Evolutionary conservation across 23 tunicate species (phyloP), one percentile per base, ranked within the genome.

Genomic region (Oikopleura dioica): DNA sequence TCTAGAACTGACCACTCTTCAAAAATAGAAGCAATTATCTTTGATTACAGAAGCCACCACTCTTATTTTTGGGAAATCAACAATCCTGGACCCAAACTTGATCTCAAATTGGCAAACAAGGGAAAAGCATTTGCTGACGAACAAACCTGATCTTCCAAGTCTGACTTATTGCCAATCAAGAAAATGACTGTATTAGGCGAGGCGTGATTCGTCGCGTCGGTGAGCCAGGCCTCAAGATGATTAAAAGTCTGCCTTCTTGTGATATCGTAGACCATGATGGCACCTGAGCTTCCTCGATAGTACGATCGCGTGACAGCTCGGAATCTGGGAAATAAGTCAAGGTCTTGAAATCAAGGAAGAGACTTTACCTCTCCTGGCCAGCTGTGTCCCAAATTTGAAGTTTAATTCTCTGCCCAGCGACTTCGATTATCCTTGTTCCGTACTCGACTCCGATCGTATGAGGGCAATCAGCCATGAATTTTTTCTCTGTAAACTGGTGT

Each of bases 381-480:
- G 97, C 97, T 16, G 97, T 91, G 69, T 91, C 97, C 97, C 97
- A 91, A 32, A 91, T 91, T 51, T 91, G 97, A 38, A 91, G 78
- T 78, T 91, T 91, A 5, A 91, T 91, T 76, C 85, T 91, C 36
- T 91, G 97, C 1, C 97, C 97, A 0, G 97, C 85, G 16, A 91
- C 97, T 76, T 91, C 97, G 78, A 91, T 91, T 37, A 91, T 91
- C 67, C 97, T 50, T 30, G 97, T 91, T 78, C 97, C 97, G 76
- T 85, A 91, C 59, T 91, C 97, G 23, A 91, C 97, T 38, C 97
- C 97, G 59, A 91, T 91, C 1, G 97, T 91, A 84, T 91, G 97
- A 12, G 97, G 97, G 36, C 97, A 91, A 76, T 91, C 97, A 67
- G 97, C 92, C 97, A 91, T 91, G 76, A 91, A 91, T 78, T 91